Evolutionary conservation across 2,113 vertebrate genomes (phyloP).

Genomic region (Rissa tridactyla): DNA sequence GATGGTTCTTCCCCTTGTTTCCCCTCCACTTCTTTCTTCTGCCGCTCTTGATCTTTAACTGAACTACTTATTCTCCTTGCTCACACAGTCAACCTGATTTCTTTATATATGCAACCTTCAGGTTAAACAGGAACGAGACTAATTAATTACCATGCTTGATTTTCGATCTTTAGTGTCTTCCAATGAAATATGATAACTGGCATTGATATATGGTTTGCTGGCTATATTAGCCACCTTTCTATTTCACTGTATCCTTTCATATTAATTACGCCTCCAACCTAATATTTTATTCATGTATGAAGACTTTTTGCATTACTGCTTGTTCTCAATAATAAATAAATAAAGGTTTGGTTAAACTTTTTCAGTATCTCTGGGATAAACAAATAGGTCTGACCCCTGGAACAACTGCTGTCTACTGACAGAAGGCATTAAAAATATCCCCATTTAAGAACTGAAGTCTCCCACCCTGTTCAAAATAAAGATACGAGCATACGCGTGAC

Average conservation of each 20-base stretch:
- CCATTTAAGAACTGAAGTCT: background rate
- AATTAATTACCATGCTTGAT: conserved; percentile 70
- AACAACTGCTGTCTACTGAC: background rate
- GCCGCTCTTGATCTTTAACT: conserved; percentile 40
- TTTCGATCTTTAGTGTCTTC: conserved; percentile 58
- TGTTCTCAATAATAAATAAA: conserved; percentile 42
- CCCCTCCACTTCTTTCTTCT: background rate
- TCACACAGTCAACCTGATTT: conserved; percentile 40
- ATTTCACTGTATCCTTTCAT: conserved; percentile 62
- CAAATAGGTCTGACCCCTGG: background rate
- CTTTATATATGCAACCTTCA: conserved; percentile 59
- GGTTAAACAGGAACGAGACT: conserved; percentile 54
- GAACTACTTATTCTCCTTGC: conserved; percentile 34
- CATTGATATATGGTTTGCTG: conserved; percentile 62
- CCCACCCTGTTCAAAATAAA: background rate
- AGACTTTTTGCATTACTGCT: conserved; percentile 49
- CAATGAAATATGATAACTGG: conserved; percentile 53
- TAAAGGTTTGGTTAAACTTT: background rate
- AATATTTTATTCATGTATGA: conserved; percentile 71
- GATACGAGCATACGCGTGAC: background rate
- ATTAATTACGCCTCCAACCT: conserved; percentile 57
- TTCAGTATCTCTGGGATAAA: background rate
- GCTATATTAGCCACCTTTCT: conserved; percentile 63
- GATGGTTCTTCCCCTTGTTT: background rate
- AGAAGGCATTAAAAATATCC: background rate